A percentile compares a stretch with the other conserved stretches of the same genome.
These are phyloP conservation scores for Sminthurides aquaticus DNA, from an alignment of 2,888 invertebrate species.

Conservation along the genomic window DNA sequence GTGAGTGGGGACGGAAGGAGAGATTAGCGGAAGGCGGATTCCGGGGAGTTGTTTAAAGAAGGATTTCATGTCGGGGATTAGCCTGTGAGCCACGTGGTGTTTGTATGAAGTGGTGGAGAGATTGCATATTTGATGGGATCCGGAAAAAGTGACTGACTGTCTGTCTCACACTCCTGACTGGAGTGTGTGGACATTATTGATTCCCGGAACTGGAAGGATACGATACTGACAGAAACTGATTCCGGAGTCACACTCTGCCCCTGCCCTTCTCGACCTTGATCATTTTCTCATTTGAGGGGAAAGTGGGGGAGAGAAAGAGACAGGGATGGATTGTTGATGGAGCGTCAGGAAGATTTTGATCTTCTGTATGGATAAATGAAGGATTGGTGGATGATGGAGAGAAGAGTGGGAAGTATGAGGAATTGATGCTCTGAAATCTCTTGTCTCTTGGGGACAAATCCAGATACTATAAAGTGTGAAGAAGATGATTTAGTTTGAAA, in stretches of 20 bases:
- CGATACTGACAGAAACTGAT: neutral
- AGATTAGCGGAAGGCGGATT: neutral
- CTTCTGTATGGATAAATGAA: too few species aligned
- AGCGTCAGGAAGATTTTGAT: too few species aligned
- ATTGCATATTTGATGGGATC: neutral
- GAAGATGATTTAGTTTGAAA: too few species aligned
- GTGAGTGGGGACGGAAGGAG: slow-evolving; percentile 1
- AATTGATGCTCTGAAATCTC: too few species aligned
- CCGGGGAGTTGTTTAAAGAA: neutral
- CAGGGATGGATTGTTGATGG: neutral
- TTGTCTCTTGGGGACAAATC: too few species aligned
- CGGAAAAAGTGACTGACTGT: neutral
- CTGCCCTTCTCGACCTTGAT: neutral
- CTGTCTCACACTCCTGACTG: neutral
- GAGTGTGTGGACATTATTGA: neutral
- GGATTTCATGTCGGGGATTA: neutral
- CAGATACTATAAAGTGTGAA: too few species aligned
- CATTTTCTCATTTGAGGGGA: neutral
- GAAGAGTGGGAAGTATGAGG: too few species aligned
- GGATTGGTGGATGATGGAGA: too few species aligned
- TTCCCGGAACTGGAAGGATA: neutral
- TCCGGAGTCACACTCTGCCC: neutral
- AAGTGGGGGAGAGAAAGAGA: neutral
- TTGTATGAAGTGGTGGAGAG: neutral
- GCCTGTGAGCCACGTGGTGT: neutral